Evolutionary conservation across 35 echinoderm and acorn worm genomes (phyloP).

Genomic region (Amphiura filiformis): DNA sequence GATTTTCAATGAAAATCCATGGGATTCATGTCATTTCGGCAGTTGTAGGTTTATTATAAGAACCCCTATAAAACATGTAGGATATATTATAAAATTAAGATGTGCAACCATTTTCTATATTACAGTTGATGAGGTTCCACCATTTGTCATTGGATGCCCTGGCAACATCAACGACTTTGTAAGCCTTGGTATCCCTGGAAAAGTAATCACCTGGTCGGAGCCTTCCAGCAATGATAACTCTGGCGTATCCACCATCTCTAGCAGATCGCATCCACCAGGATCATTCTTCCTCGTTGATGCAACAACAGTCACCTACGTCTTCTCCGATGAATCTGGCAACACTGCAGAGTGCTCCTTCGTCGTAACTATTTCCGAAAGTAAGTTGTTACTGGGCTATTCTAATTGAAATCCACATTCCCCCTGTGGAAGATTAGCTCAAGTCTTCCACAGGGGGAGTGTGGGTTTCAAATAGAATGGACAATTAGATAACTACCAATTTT

Average conservation of each 20-base stretch:
- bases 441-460: too few relatives aligned
- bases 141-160: constrained; percentile 45
- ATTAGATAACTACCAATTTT: too few relatives aligned
- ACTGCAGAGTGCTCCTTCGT: background rate
- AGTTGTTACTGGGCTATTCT: too few relatives aligned
- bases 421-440: too few relatives aligned
- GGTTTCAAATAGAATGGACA: too few relatives aligned
- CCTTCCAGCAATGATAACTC: constrained; percentile 29
- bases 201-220: constrained; percentile 18
- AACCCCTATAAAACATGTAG: too few relatives aligned
- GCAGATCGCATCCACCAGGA: background rate
- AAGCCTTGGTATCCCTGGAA: constrained; percentile 23
- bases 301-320: constrained; percentile 29
- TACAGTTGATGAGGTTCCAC: constrained; percentile 32
- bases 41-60: too few relatives aligned
- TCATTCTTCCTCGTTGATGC: constrained; percentile 21
- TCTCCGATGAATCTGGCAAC: constrained; percentile 10
- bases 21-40: too few relatives aligned
- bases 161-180: background rate
- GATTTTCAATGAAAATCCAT: too few relatives aligned
- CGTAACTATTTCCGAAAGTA: background rate
- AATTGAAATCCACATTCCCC: too few relatives aligned
- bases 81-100: too few relatives aligned
- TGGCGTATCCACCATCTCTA: constrained; percentile 10
- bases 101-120: too few relatives aligned